Base-by-base conservation (phyloP, 1,140 invertebrate species). In the Melitaea cinxia region DNA sequence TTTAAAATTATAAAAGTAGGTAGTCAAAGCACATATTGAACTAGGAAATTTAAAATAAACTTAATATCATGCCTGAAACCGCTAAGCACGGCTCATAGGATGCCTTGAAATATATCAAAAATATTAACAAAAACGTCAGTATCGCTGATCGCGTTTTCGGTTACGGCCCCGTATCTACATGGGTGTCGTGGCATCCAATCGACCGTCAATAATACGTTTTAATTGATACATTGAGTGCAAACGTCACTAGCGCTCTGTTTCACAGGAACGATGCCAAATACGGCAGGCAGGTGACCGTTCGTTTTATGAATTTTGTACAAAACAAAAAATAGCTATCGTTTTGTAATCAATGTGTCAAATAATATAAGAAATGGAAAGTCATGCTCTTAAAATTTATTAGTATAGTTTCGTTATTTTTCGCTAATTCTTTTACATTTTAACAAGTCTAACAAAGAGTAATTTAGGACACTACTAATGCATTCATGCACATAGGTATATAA, bases 141-240 rank as follows among this genome's bases (percentile, higher is more conserved):
- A 47, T 28, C 15, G 24, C 28, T 67, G 50, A 39, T 50, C 55
- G 61, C 69, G 64, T 67, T 60, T 24, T 35, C 33, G 54, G 59
- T 74, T 71, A 77, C 74, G 73, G 65, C 64, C 68, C 14, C 69
- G 59, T 71, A 55, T 59, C 52, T 61, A 70, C 63, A 67, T 59
- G 69, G 69, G 33, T 67, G 55, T 71, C 60, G 58, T 53, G 33
- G 65, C 33, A 63, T 50, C 55, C 50, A 62, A 67, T 71, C 59
- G 60, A 12, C 50, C 58, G 65, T 67, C 39, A 59, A 7, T 71
- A 56, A 71, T 67, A 26, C 56, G 39, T 59, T 59, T 67, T 64
- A 71, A 71, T 71, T 59, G 53, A 71, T 60, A 71, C 65, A 67
- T 71, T 63, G 55, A 59, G 55, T 63, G 65, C 42, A 62, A 66